Percentiles rank a stretch among this genome's conserved stretches.
Evolutionary conservation across 1,140 invertebrate species (phyloP).

Genomic region (Panagrolaimus sp.): DNA sequence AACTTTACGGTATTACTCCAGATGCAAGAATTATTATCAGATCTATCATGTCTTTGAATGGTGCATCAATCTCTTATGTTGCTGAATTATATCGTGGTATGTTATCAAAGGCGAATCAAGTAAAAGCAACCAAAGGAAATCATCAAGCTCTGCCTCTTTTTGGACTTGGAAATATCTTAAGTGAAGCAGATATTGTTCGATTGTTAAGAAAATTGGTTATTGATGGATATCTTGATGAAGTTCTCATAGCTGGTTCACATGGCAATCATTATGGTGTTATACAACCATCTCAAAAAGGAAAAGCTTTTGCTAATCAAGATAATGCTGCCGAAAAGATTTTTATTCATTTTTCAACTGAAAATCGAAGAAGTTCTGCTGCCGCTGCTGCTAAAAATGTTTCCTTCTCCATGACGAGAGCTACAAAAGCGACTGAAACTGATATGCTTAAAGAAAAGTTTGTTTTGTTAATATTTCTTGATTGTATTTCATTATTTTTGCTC

Average conservation of each 20-base stretch:
- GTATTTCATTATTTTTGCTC: too few species aligned
- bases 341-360: too few species aligned
- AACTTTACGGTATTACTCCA: not conserved
- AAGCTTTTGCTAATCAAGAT: not conserved
- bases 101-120: not conserved
- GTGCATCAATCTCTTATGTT: not conserved
- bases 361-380: too few species aligned
- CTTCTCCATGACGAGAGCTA: too few species aligned
- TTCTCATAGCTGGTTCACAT: not conserved
- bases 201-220: not conserved
- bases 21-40: not conserved
- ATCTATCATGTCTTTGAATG: not conserved
- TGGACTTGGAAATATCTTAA: not conserved
- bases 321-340: too few species aligned
- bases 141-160: not conserved
- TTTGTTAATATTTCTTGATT: too few species aligned
- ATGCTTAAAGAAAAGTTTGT: too few species aligned
- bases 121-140: not conserved
- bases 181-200: not conserved
- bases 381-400: too few species aligned
- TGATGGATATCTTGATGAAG: conserved; percentile 7
- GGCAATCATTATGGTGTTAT: not conserved
- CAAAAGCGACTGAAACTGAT: too few species aligned
- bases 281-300: not conserved
- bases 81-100: conserved; percentile 8